These are phyloP conservation scores for Tryphoninae sp. DNA, from an alignment of 2,888 invertebrate species.

Conservation along the genomic window DNA sequence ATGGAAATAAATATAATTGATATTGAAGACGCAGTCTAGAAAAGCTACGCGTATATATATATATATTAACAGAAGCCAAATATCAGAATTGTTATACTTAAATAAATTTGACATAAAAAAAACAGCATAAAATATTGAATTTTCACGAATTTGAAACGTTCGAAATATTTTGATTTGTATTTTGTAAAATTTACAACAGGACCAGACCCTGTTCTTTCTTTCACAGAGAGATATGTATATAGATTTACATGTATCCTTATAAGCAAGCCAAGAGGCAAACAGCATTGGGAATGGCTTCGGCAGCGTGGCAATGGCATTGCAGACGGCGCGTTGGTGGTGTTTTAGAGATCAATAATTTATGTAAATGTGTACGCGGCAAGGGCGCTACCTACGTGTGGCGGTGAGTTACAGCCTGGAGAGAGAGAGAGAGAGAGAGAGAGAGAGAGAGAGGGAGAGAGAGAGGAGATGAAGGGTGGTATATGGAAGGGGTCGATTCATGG, in stretches of 20 bases:
- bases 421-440: constrained; percentile 67
- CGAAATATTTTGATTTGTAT: too few species aligned
- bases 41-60: neutral
- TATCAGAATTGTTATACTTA: neutral
- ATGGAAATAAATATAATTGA: constrained; percentile 56
- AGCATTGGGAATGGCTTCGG: constrained; percentile 58
- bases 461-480: constrained; percentile 62
- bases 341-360: constrained; percentile 81
- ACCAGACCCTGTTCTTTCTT: constrained; percentile 22
- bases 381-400: constrained; percentile 80
- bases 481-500: constrained; percentile 64
- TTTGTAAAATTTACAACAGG: too few species aligned
- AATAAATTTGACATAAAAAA: neutral
- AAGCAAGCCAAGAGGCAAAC: constrained; percentile 44
- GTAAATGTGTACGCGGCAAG: constrained; percentile 81
- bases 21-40: constrained; percentile 36
- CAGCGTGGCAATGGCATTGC: constrained; percentile 78
- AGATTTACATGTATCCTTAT: constrained; percentile 55
- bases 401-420: constrained; percentile 78
- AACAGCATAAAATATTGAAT: neutral
- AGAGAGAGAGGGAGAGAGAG: constrained; percentile 72
- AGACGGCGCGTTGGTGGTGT: constrained; percentile 73
- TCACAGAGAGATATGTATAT: neutral
- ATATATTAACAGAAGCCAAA: neutral
- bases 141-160: too few species aligned